Base-by-base conservation (phyloP, 1,140 invertebrate genomes). In the Drosophila rhopaloa region DNA sequence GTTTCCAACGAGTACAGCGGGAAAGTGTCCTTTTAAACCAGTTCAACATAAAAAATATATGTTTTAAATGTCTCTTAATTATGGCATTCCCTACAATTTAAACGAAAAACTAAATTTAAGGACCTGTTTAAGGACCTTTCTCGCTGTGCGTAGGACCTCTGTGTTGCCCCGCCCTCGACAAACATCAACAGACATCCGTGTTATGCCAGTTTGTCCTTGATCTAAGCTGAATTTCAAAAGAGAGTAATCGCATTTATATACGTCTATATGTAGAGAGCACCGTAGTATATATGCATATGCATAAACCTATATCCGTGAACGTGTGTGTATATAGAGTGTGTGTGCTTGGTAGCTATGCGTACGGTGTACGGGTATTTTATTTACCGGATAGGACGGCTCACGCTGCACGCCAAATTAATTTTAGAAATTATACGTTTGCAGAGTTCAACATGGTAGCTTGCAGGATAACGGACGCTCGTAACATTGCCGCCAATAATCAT, bases 401-500 rank as follows among this genome's bases (percentile, higher is more conserved):
- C 90, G 66, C 91, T 92, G 89, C 90, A 91, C 83, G 83, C 94
- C 93, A 91, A 93, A 93, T 94, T 94, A 94, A 94, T 94, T 93
- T 81, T 93, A 95, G 94, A 95, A 94, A 94, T 94, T 89, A 95
- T 95, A 93, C 94, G 94, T 90, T 96, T 96, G 93, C 95, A 98
- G 97, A 97, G 94, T 98, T 98, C 95, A 98, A 98, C 94, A 98
- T 98, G 97, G 97, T 98, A 94, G 96, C 97, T 93, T 98, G 97
- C 95, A 95, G 97, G 93, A 96, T 98, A 92, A 97, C 97, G 84
- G 97, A 98, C 93, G 95, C 97, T 80, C 95, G 97, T 93, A 97
- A 97, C 93, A 97, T 96, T 92, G 96, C 93, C 94, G 96, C 94
- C 93, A 95, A 94, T 94, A 91, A 91, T 89, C 85, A 90, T 79